phyloP scores from a whole-genome alignment of 2,797 vertebrate species.

The Eutrigla gurnardus region DNA sequence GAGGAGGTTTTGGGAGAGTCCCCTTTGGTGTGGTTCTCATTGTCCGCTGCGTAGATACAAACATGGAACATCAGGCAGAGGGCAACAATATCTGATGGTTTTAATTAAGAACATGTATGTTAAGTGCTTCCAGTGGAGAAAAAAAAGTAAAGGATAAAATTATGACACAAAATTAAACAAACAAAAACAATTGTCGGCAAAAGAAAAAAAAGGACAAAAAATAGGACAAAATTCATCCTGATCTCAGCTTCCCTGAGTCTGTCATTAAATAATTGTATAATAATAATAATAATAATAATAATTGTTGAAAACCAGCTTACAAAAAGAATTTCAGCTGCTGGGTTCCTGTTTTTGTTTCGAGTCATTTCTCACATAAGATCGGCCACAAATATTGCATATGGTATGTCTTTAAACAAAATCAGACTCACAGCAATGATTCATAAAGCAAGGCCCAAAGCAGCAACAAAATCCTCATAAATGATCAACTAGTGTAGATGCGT shows the following conservation, averaged over 20 bases:
- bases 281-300: too few relatives aligned
- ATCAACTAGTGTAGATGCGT: neutral
- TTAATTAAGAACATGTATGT: neutral
- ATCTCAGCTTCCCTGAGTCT: neutral
- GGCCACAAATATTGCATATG: constrained; percentile 1
- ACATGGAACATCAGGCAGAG: constrained; percentile 15
- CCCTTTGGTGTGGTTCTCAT: constrained; percentile 94
- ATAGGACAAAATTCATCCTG: neutral
- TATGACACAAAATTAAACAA: constrained; percentile 32
- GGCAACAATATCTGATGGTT: neutral
- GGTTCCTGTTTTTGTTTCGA: neutral
- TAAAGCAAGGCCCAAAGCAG: neutral
- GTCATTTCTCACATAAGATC: constrained; percentile 6
- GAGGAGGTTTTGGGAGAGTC: constrained; percentile 91
- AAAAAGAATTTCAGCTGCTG: constrained; percentile 5
- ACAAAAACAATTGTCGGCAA: constrained; percentile 24
- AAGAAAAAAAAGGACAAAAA: constrained; percentile 12
- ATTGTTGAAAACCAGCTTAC: constrained; percentile 16
- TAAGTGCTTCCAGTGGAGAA: constrained; percentile 9
- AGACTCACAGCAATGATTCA: constrained; percentile 8
- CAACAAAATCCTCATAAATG: neutral
- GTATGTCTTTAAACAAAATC: constrained; percentile 8
- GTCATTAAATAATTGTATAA: constrained; percentile 7
- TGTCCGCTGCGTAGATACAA: constrained; percentile 89
- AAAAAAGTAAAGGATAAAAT: constrained; percentile 41